phyloP scores from a whole-genome alignment of 2,113 vertebrate species.

The Melanocharis versteri region DNA sequence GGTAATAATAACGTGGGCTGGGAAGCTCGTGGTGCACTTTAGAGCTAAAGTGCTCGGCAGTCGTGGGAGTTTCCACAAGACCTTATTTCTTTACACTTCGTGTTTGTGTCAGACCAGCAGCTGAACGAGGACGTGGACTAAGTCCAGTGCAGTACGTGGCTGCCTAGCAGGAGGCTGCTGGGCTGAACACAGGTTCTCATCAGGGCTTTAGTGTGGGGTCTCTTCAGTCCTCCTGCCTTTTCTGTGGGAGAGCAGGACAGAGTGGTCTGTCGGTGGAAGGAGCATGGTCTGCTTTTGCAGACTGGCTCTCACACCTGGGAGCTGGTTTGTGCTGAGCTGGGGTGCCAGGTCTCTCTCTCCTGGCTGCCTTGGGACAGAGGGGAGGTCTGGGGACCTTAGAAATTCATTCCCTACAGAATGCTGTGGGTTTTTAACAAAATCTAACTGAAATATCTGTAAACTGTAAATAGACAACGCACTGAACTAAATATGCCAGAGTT shows the following conservation, averaged over 20 bases:
- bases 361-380: background rate
- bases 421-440: background rate
- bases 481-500: background rate
- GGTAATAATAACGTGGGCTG: background rate
- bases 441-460: background rate
- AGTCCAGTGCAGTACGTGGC: background rate
- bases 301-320: background rate
- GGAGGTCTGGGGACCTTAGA: background rate
- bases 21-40: background rate
- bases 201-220: background rate
- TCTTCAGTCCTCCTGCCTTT: background rate
- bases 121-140: fast-evolving
- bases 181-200: background rate
- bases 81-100: background rate
- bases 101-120: background rate
- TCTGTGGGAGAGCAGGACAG: background rate
- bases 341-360: fast-evolving
- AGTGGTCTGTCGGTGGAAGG: fast-evolving
- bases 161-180: background rate
- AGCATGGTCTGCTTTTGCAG: background rate
- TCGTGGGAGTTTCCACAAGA: background rate
- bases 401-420: background rate
- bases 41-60: background rate
- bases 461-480: background rate
- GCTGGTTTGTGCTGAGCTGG: background rate